Evolutionary conservation across 2,113 vertebrate species (phyloP).

Genomic region (mouse (Mus musculus)): DNA sequence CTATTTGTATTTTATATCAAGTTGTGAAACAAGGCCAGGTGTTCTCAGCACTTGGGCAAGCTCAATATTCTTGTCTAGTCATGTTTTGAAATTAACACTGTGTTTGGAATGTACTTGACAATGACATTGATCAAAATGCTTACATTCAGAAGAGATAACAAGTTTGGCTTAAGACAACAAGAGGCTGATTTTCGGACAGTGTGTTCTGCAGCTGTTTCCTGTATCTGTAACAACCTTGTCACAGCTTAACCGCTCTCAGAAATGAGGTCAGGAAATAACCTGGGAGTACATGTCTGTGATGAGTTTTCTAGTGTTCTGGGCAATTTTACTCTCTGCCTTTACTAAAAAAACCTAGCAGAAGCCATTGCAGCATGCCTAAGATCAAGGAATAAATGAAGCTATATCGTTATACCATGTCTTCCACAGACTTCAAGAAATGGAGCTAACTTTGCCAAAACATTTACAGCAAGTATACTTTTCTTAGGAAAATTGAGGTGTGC

Average conservation of each 20-base stretch:
- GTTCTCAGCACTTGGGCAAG: neutral
- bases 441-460: slow-evolving; percentile 60
- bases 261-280: slow-evolving; percentile 36
- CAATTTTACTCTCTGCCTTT: slow-evolving; percentile 35
- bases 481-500: slow-evolving; percentile 57
- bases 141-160: slow-evolving; percentile 49
- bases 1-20: neutral
- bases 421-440: slow-evolving; percentile 30
- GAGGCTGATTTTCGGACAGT: neutral
- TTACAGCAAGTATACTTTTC: slow-evolving; percentile 55
- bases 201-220: slow-evolving; percentile 66
- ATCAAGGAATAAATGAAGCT: slow-evolving; percentile 47
- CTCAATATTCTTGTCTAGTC: neutral
- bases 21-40: neutral
- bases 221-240: slow-evolving; percentile 32
- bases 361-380: slow-evolving; percentile 25
- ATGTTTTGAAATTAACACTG: slow-evolving; percentile 22
- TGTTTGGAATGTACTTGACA: neutral
- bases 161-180: slow-evolving; percentile 56
- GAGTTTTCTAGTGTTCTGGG: neutral
- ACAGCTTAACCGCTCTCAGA: neutral
- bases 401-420: slow-evolving; percentile 41
- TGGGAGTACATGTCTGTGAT: slow-evolving; percentile 29
- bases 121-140: neutral
- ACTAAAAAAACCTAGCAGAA: slow-evolving; percentile 29